Evolutionary conservation across 2,888 invertebrate species (phyloP).

Genomic region (Lasius fuliginosus): DNA sequence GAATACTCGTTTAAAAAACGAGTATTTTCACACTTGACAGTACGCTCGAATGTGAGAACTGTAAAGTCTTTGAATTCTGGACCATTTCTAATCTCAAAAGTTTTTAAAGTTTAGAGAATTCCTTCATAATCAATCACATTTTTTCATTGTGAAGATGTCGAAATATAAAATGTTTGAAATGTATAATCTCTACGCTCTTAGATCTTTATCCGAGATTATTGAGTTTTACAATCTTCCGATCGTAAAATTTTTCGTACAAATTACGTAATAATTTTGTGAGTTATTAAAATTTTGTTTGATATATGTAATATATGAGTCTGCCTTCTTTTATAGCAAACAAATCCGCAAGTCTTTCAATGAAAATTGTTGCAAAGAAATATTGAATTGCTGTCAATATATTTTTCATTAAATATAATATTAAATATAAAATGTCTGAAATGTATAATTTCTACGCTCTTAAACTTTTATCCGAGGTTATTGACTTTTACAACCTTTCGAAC

Average conservation of each 20-base stretch:
- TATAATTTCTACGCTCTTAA: too few relatives aligned
- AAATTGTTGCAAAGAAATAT: slow-evolving; percentile 3
- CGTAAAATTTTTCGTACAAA: too few relatives aligned
- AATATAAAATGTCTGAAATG: too few relatives aligned
- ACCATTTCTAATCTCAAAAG: background rate
- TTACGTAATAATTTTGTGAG: background rate
- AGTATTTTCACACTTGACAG: too few relatives aligned
- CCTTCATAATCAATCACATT: background rate
- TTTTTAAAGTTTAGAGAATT: background rate
- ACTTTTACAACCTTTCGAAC: too few relatives aligned
- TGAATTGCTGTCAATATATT: slow-evolving; percentile 18
- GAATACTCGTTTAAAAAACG: too few relatives aligned
- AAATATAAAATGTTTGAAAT: background rate
- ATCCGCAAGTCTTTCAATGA: background rate
- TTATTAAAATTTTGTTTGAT: slow-evolving; percentile 22
- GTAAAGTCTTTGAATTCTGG: background rate
- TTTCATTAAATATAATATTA: background rate
- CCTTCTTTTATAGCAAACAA: background rate
- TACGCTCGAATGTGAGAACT: too few relatives aligned
- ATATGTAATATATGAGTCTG: background rate
- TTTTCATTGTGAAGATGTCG: background rate
- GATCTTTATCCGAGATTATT: background rate
- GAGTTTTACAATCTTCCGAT: background rate
- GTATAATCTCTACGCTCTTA: background rate
- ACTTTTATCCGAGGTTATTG: too few relatives aligned